A percentile compares a stretch with the other conserved stretches of the same genome.
Evolutionary conservation across 2,888 invertebrate genomes (phyloP).

Genomic region (Lasioglossum figueresi): DNA sequence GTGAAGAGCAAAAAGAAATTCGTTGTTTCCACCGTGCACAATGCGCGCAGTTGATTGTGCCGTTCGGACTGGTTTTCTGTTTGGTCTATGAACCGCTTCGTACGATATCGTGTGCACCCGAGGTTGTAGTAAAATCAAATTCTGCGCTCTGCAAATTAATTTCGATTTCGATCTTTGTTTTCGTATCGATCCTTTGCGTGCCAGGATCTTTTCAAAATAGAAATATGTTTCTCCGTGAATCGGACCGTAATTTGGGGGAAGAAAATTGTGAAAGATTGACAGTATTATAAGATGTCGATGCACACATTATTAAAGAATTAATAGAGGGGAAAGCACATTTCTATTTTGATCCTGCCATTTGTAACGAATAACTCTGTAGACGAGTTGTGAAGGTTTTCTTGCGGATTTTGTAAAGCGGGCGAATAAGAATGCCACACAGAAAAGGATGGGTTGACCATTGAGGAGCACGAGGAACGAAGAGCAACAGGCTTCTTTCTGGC

Average conservation of each 20-base stretch:
- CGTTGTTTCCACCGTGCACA: neutral
- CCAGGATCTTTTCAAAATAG: neutral
- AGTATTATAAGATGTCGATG: too few relatives aligned
- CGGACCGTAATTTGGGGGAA: too few relatives aligned
- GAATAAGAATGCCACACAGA: neutral
- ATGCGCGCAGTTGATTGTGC: neutral
- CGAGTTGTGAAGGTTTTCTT: neutral
- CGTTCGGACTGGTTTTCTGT: neutral
- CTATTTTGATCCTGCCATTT: too few relatives aligned
- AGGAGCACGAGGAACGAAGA: constrained; percentile 4
- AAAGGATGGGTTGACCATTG: neutral
- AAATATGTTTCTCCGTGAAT: neutral
- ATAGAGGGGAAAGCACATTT: too few relatives aligned
- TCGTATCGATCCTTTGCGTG: neutral
- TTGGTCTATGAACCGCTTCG: neutral
- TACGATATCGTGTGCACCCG: neutral
- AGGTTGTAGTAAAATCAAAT: neutral
- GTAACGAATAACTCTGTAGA: neutral
- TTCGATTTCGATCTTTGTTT: constrained; percentile 1
- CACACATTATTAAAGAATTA: too few relatives aligned
- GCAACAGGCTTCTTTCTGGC: constrained; percentile 41
- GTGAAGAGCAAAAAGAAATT: neutral
- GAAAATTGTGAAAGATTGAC: too few relatives aligned
- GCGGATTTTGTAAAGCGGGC: neutral
- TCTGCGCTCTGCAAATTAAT: neutral